phyloP scores from a whole-genome alignment of 2,797 vertebrate genomes.

The Etheostoma nigrum region DNA sequence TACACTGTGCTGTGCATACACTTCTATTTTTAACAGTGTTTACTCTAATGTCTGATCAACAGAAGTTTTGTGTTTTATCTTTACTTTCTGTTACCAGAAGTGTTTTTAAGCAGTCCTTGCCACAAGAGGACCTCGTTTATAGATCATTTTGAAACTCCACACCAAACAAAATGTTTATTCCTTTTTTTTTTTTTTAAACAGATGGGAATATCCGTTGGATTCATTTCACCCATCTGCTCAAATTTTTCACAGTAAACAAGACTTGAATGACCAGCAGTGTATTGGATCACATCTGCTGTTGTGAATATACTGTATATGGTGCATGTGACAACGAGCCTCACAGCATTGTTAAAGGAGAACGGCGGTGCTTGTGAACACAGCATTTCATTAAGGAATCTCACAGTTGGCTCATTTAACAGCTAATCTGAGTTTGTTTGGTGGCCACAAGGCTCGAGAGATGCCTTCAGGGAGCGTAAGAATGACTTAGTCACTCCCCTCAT shows the following conservation, averaged over 20 bases:
- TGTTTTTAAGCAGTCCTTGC: not conserved
- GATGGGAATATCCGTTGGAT: not conserved
- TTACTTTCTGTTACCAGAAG: not conserved
- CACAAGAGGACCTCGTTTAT: slow-evolving; percentile 2
- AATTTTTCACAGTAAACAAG: slow-evolving; percentile 12
- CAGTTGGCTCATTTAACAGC: slow-evolving; percentile 57
- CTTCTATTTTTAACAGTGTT: not conserved
- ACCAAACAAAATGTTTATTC: not conserved
- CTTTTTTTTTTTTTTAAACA: no score
- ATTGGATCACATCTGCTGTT: slow-evolving; percentile 16
- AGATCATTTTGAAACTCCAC: not conserved
- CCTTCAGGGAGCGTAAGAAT: slow-evolving; percentile 37
- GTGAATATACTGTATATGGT: slow-evolving; percentile 16
- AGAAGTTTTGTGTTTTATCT: not conserved
- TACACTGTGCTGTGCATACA: not conserved
- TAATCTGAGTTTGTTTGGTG: slow-evolving; percentile 61
- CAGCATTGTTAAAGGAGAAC: slow-evolving; percentile 45
- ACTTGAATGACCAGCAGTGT: slow-evolving; percentile 34
- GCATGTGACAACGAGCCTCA: slow-evolving; percentile 62
- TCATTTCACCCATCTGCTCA: not conserved
- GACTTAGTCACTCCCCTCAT: slow-evolving; percentile 46
- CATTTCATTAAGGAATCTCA: slow-evolving; percentile 56
- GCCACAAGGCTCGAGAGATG: slow-evolving; percentile 26
- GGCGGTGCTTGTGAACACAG: slow-evolving; percentile 41
- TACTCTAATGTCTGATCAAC: not conserved